Base-by-base conservation (phyloP, 2,113 vertebrate species). In the Lophura nycthemera region DNA sequence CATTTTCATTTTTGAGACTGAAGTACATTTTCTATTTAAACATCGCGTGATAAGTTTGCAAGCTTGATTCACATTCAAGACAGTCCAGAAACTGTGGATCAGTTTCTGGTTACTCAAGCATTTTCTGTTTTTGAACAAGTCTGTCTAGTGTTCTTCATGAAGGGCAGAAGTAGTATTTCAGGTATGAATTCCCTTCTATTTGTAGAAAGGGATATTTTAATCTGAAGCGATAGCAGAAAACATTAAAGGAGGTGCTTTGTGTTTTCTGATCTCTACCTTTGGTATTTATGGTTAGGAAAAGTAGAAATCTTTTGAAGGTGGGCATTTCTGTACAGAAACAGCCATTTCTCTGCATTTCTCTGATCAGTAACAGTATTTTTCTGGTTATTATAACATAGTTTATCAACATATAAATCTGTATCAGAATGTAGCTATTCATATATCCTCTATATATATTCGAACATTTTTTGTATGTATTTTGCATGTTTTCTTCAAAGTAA, bases 1-100 rank as follows among this genome's bases (percentile, higher is more conserved):
- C 89, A 93, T 96, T 94, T 98, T 96, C 13, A 71, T 96, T 96
- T 97, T 94, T 97, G 93, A 97, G 96, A 97, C 90, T 64, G 91
- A 97, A 97, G 84, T 96, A 91, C 79, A 5, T 97, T 97, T 96
- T 97, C 97, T 96, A 91, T 97, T 96, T 96, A 98, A 98, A 98
- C 97, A 97, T 97, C 20, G 97, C 83, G 36, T 97, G 97, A 96
- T 98, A 97, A 97, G 83, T 96, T 93, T 96, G 94, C 93, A 90
- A 97, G 96, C 94, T 93, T 90, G 96, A 97, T 96, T 98, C 97
- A 92, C 92, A 82, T 96, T 98, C 96, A 95, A 95, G 97, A 87
- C 84, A 95, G 89, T 94, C 92, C 92, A 95, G 76, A 93, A 93
- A 76, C 79, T 56, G 86, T 97, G 96, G 97, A 97, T 98, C 96